Conservation (phyloP, 2,113 vertebrate genomes). For the Forbesichthys papilliferus region DNA sequence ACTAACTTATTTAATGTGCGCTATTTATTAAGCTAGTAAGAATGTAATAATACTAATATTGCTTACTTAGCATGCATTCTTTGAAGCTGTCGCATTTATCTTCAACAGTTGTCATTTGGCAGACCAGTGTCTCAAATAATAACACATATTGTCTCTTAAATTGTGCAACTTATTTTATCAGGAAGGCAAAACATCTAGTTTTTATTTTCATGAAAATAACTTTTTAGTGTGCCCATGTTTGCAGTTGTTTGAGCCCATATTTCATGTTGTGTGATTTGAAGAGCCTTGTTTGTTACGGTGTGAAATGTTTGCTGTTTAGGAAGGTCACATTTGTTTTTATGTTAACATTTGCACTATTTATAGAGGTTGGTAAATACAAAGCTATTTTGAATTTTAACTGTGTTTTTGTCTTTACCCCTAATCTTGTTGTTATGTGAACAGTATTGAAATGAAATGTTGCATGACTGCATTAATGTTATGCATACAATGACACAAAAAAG, state of each 20-base stretch:
- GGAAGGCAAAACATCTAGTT: background rate
- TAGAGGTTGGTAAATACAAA: constrained; percentile 56
- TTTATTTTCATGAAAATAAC: background rate
- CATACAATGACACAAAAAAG: no score
- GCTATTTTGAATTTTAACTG: constrained; percentile 24
- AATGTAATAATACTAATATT: no score
- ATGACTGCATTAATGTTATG: no score
- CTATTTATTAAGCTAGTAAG: constrained; percentile 13
- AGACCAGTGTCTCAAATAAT: no score
- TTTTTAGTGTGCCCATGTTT: constrained; percentile 13
- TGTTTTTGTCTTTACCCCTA: background rate
- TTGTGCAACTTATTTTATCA: no score
- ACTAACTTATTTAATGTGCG: constrained; percentile 15
- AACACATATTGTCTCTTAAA: no score
- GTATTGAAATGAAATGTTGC: background rate
- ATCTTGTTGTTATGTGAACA: background rate
- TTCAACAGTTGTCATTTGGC: no score
- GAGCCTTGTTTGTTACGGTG: background rate
- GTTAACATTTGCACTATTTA: constrained; percentile 57
- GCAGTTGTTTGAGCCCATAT: constrained; percentile 4
- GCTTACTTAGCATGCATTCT: no score
- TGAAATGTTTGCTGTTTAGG: background rate
- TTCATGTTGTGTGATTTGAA: constrained; percentile 8
- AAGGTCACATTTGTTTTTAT: constrained; percentile 27
- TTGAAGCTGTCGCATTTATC: no score